phyloP scores from a whole-genome alignment of 2,888 invertebrate genomes.

The Zeuzera pyrina region DNA sequence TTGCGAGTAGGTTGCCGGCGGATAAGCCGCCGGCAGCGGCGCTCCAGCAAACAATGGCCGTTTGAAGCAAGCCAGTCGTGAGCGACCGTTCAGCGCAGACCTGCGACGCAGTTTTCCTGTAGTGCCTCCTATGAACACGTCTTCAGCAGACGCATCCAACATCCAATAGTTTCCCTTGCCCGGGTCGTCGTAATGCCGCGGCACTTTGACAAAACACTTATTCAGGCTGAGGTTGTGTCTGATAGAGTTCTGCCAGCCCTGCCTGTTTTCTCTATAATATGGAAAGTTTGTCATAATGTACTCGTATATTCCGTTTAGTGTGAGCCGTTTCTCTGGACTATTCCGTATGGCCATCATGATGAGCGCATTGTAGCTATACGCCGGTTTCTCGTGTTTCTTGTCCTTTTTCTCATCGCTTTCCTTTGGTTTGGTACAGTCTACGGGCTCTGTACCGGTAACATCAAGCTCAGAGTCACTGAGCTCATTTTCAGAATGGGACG shows the following conservation, averaged over 20 bases:
- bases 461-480: slow-evolving; percentile 81
- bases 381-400: slow-evolving; percentile 86
- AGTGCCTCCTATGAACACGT: slow-evolving; percentile 94
- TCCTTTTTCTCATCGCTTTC: slow-evolving; percentile 45
- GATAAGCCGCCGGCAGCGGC: slow-evolving; percentile 72
- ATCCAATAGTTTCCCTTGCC: slow-evolving; percentile 98
- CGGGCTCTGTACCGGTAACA: slow-evolving; percentile 83
- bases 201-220: slow-evolving; percentile 94
- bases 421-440: slow-evolving; percentile 77
- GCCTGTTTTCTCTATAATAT: slow-evolving; percentile 93
- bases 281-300: slow-evolving; percentile 96
- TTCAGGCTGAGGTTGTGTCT: slow-evolving; percentile 93
- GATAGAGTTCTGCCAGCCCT: slow-evolving; percentile 97
- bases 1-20: slow-evolving; percentile 71
- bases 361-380: slow-evolving; percentile 94
- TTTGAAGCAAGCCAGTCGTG: slow-evolving; percentile 91
- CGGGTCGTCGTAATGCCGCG: slow-evolving; percentile 94
- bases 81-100: slow-evolving; percentile 90
- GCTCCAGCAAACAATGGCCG: slow-evolving; percentile 78
- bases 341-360: slow-evolving; percentile 97
- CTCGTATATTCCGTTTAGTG: slow-evolving; percentile 92
- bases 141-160: slow-evolving; percentile 92
- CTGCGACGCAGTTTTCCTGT: slow-evolving; percentile 93
- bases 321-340: slow-evolving; percentile 87
- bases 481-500: slow-evolving; percentile 52